Conservation (phyloP, 2,888 invertebrate species). For the Drosophila rellima region DNA sequence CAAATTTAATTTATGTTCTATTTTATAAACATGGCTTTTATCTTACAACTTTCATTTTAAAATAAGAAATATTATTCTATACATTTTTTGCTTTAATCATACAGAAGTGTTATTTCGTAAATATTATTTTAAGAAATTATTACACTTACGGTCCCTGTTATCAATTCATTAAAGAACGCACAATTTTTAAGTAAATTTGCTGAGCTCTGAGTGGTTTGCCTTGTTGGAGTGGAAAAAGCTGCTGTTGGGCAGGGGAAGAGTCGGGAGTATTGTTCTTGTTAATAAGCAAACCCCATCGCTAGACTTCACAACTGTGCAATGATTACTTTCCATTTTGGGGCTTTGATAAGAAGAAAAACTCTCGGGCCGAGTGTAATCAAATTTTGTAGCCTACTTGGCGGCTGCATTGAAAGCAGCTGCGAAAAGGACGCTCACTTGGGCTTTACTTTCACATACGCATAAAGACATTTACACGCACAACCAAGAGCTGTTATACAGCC, state of each 20-base stretch:
- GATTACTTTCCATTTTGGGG: conserved; percentile 40
- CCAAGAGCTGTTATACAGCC: conserved; percentile 31
- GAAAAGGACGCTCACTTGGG: conserved; percentile 31
- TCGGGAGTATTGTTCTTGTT: conserved; percentile 5
- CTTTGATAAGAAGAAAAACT: conserved; percentile 40
- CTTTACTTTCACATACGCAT: conserved; percentile 31
- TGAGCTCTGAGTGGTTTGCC: conserved; percentile 35
- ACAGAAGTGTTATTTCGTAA: no score
- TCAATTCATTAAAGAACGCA: conserved; percentile 14
- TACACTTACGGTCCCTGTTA: no score
- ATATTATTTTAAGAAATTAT: not conserved
- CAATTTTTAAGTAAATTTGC: conserved; percentile 1
- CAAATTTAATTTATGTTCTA: no score
- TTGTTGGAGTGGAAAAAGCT: conserved; percentile 11
- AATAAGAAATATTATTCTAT: no score
- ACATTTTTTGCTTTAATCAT: no score
- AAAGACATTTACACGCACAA: conserved; percentile 75
- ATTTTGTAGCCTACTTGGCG: conserved; percentile 45
- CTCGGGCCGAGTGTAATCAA: conserved; percentile 36
- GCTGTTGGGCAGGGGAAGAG: not conserved
- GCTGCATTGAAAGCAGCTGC: conserved; percentile 51
- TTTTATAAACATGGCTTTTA: no score
- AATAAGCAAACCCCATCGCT: conserved; percentile 18
- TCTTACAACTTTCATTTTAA: no score
- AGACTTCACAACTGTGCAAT: conserved; percentile 3